A percentile compares a stretch with the other conserved stretches of the same genome.
Conservation (phyloP, 2,113 vertebrate genomes). For the Nymphicus hollandicus region DNA sequence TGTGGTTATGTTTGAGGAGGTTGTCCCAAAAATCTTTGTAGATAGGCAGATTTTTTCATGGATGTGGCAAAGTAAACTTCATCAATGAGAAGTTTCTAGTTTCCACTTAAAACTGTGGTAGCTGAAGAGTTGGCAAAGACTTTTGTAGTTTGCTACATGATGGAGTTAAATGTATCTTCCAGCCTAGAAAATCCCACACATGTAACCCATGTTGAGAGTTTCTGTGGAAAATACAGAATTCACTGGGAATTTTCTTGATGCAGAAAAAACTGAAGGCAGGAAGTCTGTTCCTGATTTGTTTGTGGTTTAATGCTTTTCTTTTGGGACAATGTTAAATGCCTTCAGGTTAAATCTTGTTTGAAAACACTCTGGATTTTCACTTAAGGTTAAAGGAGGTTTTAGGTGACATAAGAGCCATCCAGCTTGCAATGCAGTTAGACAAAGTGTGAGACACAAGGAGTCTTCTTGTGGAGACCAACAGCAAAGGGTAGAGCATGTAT, state of each 20-base stretch:
- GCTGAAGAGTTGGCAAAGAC: not conserved
- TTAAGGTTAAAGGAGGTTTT: not conserved
- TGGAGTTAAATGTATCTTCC: not conserved
- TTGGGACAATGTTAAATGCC: not conserved
- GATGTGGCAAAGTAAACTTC: not conserved
- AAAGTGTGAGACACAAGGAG: not conserved
- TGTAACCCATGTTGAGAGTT: not conserved
- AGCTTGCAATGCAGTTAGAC: not conserved
- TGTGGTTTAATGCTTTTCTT: not conserved
- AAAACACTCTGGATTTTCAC: not conserved
- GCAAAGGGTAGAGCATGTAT: no score
- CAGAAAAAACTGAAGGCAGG: not conserved
- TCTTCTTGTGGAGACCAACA: not conserved
- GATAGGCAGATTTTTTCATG: not conserved
- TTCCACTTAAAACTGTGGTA: not conserved
- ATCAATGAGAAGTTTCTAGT: not conserved
- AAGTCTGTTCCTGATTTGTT: not conserved
- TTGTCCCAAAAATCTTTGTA: not conserved
- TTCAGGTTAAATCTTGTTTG: not conserved
- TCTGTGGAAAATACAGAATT: not conserved
- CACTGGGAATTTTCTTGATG: not conserved
- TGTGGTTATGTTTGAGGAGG: accelerated
- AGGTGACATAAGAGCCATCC: not conserved
- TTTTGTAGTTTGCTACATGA: not conserved
- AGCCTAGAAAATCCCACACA: not conserved